Conservation (phyloP, 2,888 invertebrate genomes). For the Platerodrilus igneus region DNA sequence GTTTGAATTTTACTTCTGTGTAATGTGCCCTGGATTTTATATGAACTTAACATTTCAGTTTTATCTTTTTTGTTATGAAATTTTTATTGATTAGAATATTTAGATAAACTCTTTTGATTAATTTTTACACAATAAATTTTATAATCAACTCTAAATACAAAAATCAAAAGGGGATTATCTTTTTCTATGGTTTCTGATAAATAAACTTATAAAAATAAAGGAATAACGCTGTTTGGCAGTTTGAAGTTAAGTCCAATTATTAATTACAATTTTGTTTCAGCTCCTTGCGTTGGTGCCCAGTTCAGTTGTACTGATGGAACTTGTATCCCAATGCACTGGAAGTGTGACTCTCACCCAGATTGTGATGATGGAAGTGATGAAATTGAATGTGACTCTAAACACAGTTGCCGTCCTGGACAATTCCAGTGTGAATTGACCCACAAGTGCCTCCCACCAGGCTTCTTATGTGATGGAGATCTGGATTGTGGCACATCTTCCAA, state of each 20-base stretch:
- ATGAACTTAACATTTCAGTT: too few species aligned
- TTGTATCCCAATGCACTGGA: slow-evolving; percentile 60
- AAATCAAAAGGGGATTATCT: too few species aligned
- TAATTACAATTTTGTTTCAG: slow-evolving; percentile 19
- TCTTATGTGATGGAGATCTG: slow-evolving; percentile 73
- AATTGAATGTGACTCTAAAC: slow-evolving; percentile 49
- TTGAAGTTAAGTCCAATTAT: background rate
- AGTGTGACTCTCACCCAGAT: slow-evolving; percentile 60
- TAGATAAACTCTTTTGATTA: too few species aligned
- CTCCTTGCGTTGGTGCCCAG: slow-evolving; percentile 46
- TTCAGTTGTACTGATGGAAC: slow-evolving; percentile 57
- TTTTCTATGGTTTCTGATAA: too few species aligned
- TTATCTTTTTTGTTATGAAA: too few species aligned
- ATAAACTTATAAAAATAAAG: too few species aligned
- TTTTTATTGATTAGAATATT: too few species aligned
- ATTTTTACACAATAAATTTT: too few species aligned
- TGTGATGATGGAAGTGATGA: slow-evolving; percentile 65
- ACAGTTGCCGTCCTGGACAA: slow-evolving; percentile 62
- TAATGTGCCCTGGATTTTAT: too few species aligned
- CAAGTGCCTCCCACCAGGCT: slow-evolving; percentile 69
- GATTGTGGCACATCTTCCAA: slow-evolving; percentile 64
- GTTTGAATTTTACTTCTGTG: too few species aligned
- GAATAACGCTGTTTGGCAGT: too few species aligned
- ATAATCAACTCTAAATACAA: too few species aligned
- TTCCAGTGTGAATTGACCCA: slow-evolving; percentile 68